phyloP scores from a whole-genome alignment of 2,888 invertebrate species.

The Argyra leucocephala region DNA sequence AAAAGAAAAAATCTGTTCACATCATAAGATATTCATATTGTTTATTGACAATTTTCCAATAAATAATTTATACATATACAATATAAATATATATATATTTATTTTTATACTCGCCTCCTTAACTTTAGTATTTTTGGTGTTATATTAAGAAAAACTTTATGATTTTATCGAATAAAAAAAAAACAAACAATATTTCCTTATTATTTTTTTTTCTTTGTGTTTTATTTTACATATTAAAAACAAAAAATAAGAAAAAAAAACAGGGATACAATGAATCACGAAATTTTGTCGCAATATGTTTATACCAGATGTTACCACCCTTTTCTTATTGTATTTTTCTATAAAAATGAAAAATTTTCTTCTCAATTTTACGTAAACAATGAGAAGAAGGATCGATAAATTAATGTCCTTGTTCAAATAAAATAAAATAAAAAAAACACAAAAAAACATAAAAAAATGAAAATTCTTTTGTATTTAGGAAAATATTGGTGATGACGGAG shows the following conservation, averaged over 20 bases:
- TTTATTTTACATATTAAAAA: not conserved
- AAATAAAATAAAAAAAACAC: too few species aligned
- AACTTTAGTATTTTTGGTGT: not conserved
- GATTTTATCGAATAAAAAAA: not conserved
- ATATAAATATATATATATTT: not conserved
- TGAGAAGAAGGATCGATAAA: too few species aligned
- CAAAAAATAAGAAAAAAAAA: not conserved
- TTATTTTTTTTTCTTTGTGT: not conserved
- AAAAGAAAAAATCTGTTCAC: not conserved
- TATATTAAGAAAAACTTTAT: not conserved
- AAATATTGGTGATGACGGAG: too few species aligned
- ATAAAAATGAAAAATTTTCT: not conserved
- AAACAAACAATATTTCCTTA: not conserved
- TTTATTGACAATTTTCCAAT: constrained; percentile 6
- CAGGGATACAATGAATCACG: not conserved
- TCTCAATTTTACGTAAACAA: not conserved
- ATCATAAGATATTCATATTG: constrained; percentile 3
- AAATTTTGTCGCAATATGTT: constrained; percentile 6
- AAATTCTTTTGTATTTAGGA: too few species aligned
- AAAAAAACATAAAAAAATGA: too few species aligned
- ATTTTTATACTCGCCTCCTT: not conserved
- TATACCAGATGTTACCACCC: not conserved
- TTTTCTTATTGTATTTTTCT: not conserved
- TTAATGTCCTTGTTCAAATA: too few species aligned
- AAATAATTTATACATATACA: not conserved